These are phyloP conservation scores for Ctenochaetus hawaiiensis DNA, from an alignment of 2,797 vertebrate genomes.

Conservation along the genomic window DNA sequence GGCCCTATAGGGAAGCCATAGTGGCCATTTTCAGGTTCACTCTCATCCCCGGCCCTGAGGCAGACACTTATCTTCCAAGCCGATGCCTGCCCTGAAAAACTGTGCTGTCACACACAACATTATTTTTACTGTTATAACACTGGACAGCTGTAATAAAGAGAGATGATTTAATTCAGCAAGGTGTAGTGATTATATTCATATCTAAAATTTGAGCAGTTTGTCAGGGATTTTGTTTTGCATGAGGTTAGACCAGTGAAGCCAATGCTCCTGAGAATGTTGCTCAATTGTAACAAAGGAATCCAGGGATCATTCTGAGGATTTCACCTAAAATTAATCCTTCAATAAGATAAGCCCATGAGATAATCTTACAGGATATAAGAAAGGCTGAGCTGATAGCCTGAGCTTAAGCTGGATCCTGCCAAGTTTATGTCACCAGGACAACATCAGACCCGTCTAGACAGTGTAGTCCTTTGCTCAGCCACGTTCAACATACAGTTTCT, in stretches of 20 bases:
- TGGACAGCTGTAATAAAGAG: conserved; percentile 34
- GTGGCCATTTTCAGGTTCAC: conserved; percentile 68
- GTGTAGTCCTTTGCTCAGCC: background rate
- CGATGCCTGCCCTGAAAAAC: conserved; percentile 43
- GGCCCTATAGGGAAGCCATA: conserved; percentile 9
- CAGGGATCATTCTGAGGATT: background rate
- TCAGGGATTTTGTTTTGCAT: background rate
- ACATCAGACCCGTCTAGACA: conserved; percentile 18
- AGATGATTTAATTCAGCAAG: conserved; percentile 26
- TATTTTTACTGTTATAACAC: conserved; percentile 27
- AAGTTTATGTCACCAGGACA: conserved; percentile 12
- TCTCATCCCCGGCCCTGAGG: conserved; percentile 39
- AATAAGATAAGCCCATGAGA: conserved; percentile 5
- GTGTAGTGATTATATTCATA: conserved; percentile 1
- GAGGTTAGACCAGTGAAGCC: background rate
- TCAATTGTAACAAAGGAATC: no score
- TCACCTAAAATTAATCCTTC: conserved; percentile 12
- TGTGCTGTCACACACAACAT: conserved; percentile 38
- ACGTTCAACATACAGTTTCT: background rate
- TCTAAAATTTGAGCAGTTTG: conserved; percentile 11
- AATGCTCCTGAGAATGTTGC: conserved; percentile 9
- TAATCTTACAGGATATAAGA: conserved; percentile 31
- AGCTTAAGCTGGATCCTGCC: conserved; percentile 14
- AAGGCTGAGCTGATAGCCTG: conserved; percentile 6
- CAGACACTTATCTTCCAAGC: conserved; percentile 58